phyloP scores from a whole-genome alignment of 2,113 vertebrate species.

The Felis chaus region DNA sequence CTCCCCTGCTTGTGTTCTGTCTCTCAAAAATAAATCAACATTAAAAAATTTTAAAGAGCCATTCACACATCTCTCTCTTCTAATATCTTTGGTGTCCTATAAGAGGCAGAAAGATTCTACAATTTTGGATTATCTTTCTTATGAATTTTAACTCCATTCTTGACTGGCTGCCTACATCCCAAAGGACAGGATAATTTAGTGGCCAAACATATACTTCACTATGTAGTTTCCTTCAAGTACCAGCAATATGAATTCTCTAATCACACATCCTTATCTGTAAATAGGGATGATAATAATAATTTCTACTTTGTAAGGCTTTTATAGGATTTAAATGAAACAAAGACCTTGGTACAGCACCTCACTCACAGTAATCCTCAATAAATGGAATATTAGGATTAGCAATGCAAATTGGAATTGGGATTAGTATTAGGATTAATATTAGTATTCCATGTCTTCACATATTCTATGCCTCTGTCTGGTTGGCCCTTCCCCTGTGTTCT shows the following conservation, averaged over 20 bases:
- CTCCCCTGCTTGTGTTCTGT: too few relatives aligned
- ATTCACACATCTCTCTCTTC: background rate
- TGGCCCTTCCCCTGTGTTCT: background rate
- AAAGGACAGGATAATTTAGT: background rate
- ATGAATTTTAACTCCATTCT: background rate
- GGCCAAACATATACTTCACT: background rate
- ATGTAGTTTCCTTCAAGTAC: background rate
- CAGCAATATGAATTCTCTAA: background rate
- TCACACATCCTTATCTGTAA: background rate
- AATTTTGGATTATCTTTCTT: background rate
- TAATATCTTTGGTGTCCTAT: background rate
- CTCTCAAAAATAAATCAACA: too few relatives aligned
- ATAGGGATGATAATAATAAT: background rate
- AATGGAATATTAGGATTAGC: background rate
- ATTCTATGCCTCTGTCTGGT: background rate
- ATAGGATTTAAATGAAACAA: conserved; percentile 23
- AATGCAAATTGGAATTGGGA: background rate
- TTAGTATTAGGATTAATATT: background rate
- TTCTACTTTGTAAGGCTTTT: background rate
- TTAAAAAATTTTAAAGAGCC: background rate
- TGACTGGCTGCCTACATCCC: background rate
- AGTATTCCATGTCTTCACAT: background rate
- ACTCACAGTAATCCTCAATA: background rate
- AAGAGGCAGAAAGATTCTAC: background rate
- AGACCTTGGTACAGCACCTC: background rate